Evolutionary conservation across 2,888 invertebrate species (phyloP), one percentile per base, ranked within the genome.

Genomic region (Brachypalpus laphriformis): DNA sequence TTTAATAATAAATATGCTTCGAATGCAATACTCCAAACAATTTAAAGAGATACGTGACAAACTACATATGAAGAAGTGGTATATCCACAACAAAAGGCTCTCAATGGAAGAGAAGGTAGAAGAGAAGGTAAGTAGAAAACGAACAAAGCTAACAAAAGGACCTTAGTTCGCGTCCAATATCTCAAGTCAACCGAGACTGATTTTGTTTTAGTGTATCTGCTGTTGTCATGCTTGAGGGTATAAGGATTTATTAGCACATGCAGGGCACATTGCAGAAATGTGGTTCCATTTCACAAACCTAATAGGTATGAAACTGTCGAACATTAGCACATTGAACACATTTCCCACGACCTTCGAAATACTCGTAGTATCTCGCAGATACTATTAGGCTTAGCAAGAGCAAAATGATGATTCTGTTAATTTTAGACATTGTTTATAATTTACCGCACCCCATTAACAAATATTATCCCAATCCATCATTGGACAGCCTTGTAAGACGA

Each of bases 381-480:
- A 42, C 42, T 16, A 16, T 61, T 22, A 42, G 37, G n/a, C 40
- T 56, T 56, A 18, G 28, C 40, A 57, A 45, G 25, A 51, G n/a
- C 18, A 54, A 18, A n/a, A 42, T 14, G 42, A 45, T 20, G 20
- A 28, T 49, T 49, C 16, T 47, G 65, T 42, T 65, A 57, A 74
- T 56, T 42, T 59, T 37, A 9, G 70, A 63, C 31, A 68, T 68
- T 66, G 54, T 57, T 70, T 70, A 42, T 45, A 11, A 81, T 28
- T 45, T 49, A 74, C 72, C 78, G 68, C 78, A 78, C 78, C 82
- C 66, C 42, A 40, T 22, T 49, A 65, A 20, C 37, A 77, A 72
- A 72, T 25, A 72, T 77, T 51, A 54, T 68, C 40, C 54, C 45
- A 83, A 78, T 83, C 63, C 61, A 66, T 78, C 54, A 77, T 54